A percentile compares a stretch with the other conserved stretches of the same genome.
Evolutionary conservation across 2,113 vertebrate species (phyloP).

Genomic region (Marmota flaviventris): DNA sequence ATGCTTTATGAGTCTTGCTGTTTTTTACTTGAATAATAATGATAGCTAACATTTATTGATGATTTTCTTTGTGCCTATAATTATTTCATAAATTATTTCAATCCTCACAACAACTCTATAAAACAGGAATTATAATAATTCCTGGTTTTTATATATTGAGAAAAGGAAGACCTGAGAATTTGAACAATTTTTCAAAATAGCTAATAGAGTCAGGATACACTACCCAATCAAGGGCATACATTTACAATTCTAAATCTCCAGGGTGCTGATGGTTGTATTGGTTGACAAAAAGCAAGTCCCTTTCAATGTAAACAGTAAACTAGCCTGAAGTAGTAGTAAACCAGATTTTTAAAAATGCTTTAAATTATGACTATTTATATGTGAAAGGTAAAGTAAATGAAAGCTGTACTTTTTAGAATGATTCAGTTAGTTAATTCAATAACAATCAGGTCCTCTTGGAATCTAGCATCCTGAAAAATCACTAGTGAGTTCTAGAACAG

Average conservation of each 20-base stretch:
- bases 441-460: background rate
- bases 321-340: background rate
- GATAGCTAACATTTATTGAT: background rate
- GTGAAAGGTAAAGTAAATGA: background rate
- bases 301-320: slow-evolving; percentile 2
- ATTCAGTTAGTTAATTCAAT: slow-evolving; percentile 17
- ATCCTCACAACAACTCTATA: background rate
- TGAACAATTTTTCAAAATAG: slow-evolving; percentile 1
- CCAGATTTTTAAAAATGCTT: background rate
- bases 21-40: background rate
- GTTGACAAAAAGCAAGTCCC: background rate
- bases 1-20: background rate
- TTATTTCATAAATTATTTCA: background rate
- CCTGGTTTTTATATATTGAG: background rate
- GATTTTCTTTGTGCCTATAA: background rate
- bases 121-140: background rate
- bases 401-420: background rate
- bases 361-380: background rate
- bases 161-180: background rate
- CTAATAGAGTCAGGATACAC: background rate
- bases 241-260: background rate
- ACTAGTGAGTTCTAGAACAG: background rate
- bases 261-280: background rate
- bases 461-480: background rate
- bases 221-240: background rate